Evolutionary conservation across 2,797 vertebrate species (phyloP).

Genomic region (Ctenosaura bakeri): DNA sequence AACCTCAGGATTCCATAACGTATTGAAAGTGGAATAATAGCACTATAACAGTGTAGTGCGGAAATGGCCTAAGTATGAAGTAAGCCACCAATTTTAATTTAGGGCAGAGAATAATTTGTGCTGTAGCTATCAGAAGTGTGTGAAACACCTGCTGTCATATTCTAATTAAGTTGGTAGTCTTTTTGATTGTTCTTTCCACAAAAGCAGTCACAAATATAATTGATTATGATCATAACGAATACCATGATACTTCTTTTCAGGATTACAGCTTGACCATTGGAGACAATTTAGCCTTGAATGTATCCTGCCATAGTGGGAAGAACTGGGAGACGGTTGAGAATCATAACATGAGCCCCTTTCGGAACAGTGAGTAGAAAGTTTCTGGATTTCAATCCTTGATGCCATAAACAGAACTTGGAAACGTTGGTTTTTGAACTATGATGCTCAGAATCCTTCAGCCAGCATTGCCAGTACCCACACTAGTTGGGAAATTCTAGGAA

Average conservation of each 20-base stretch:
- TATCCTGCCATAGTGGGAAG: conserved; percentile 61
- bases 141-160: background rate
- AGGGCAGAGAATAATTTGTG: background rate
- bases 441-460: too few species aligned
- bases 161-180: background rate
- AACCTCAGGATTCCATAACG: too few species aligned
- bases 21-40: too few species aligned
- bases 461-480: too few species aligned
- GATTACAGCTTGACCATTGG: conserved; percentile 55
- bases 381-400: background rate
- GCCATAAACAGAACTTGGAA: background rate
- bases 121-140: background rate
- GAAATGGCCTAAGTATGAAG: background rate
- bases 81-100: background rate
- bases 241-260: conserved; percentile 59
- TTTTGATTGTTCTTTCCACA: background rate
- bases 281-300: conserved; percentile 62
- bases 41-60: too few species aligned
- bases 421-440: background rate
- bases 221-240: background rate
- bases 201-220: background rate
- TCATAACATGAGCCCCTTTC: conserved; percentile 65
- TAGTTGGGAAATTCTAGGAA: too few species aligned
- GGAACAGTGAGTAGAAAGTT: conserved; percentile 73
- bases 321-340: background rate